Conservation (phyloP, 2,888 invertebrate genomes). For the Chironomus tentans region DNA sequence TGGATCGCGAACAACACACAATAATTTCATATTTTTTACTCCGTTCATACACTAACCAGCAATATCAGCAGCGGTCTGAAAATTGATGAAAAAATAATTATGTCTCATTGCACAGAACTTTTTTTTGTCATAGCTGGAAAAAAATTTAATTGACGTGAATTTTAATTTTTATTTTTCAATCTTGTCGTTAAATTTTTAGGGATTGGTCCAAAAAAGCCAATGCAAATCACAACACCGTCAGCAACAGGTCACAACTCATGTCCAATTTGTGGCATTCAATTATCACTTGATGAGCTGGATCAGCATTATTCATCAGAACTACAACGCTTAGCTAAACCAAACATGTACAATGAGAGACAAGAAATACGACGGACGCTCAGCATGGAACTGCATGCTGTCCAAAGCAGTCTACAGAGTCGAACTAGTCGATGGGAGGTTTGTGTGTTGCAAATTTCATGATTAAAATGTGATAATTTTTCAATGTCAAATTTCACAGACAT, state of each 20-base stretch:
- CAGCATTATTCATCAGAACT: constrained; percentile 60
- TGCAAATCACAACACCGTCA: constrained; percentile 32
- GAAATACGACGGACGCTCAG: constrained; percentile 37
- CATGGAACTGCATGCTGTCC: constrained; percentile 44
- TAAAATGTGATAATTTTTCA: neutral
- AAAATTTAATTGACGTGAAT: constrained; percentile 9
- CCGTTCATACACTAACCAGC: neutral
- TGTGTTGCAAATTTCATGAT: constrained; percentile 28
- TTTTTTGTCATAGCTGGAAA: neutral
- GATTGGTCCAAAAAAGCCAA: constrained; percentile 30
- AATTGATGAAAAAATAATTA: constrained; percentile 24
- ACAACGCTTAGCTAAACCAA: constrained; percentile 55
- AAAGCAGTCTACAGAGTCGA: constrained; percentile 40
- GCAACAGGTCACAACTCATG: constrained; percentile 42
- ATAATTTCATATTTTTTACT: neutral
- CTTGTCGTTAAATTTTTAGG: constrained; percentile 26
- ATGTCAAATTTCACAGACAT: constrained; percentile 45
- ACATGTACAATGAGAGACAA: constrained; percentile 32
- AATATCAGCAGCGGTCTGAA: neutral
- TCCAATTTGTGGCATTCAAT: constrained; percentile 60
- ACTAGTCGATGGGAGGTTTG: constrained; percentile 57
- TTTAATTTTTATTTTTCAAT: neutral
- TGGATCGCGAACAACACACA: neutral
- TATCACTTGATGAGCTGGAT: constrained; percentile 57
- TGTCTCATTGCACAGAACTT: neutral